Base-by-base conservation (phyloP, 1,140 invertebrate genomes). In the Penaeus vannamei region DNA sequence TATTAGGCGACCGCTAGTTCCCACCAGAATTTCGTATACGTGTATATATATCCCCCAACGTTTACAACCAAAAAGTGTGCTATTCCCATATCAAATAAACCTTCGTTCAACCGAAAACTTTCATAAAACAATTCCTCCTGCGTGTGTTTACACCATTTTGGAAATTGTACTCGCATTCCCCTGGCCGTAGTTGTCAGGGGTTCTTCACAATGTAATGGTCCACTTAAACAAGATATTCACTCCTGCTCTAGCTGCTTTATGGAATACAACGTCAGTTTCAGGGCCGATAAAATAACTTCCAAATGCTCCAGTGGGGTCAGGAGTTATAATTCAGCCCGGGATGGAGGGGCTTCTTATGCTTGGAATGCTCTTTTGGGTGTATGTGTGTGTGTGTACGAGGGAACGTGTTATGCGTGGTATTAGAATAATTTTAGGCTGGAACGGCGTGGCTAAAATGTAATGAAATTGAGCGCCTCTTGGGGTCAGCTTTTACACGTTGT, bases 91-190 rank as follows among this genome's bases (percentile, higher is more conserved):
- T 89, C 87, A 84, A 79, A 89, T 89, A 89, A 84, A 89, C 81
- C 87, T 89, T 84, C 87, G n/a, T 62, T 42, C 82, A 53, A 53
- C 69, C 87, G 81, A 84, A 84, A 89, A 84, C 82, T 84, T 89
- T 89, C 87, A 89, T 89, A 89, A 89, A 89, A 89, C 87, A 89
- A 89, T 89, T 89, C 83, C 87, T 89, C 82, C 60, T 77, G 87
- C 60, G 87, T 36, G 82, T 89, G 87, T 89, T 89, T 89, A 89
- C 87, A 89, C 87, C 87, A 89, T 89, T 85, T 84, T 60, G 87
- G 87, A 89, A 89, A 89, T 89, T 89, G 87, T 89, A 84, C 80
- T 89, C 87, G 62, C 87, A 84, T 89, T 89, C 87, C 87, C 87
- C 32, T 29, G 82, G 87, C 82, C 82, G 87, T 89, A 84, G 64